These are phyloP conservation scores for Sapayoa aenigma DNA, from an alignment of 2,113 vertebrate species.

Conservation along the genomic window DNA sequence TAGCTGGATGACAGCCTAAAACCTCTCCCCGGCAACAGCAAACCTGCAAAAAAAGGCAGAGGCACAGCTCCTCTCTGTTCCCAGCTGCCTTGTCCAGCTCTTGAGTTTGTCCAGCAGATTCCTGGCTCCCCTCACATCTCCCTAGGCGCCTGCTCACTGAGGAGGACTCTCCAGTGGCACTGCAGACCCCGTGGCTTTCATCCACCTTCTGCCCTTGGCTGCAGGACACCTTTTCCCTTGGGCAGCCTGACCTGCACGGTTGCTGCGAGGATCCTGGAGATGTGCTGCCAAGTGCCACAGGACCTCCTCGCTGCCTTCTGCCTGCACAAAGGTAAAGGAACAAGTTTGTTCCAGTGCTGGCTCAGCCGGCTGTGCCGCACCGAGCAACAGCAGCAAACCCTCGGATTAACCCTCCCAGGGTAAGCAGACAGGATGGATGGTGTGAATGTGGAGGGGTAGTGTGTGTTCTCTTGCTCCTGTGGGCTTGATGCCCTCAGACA, in stretches of 20 bases:
- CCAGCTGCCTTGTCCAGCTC: not conserved
- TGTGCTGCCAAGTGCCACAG: not conserved
- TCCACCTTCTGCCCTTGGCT: not conserved
- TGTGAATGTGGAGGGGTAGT: not conserved
- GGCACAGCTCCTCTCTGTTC: not conserved
- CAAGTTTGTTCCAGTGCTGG: not conserved
- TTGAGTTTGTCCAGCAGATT: not conserved
- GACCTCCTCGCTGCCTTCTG: not conserved
- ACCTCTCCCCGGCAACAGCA: conserved; percentile 46
- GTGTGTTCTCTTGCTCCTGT: rapidly evolving
- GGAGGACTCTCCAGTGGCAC: not conserved
- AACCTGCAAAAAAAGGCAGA: conserved; percentile 30
- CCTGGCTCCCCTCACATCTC: not conserved
- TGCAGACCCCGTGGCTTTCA: not conserved
- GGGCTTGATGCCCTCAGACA: not conserved
- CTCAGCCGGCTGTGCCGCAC: not conserved
- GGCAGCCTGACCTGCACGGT: not conserved
- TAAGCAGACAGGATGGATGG: rapidly evolving
- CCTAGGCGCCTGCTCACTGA: not conserved
- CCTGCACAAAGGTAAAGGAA: not conserved
- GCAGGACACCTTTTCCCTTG: not conserved
- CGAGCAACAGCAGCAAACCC: not conserved
- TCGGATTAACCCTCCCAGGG: not conserved
- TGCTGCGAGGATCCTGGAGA: not conserved
- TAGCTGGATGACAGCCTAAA: conserved; percentile 43